Conservation (phyloP, 2,888 invertebrate genomes). For the Tipula unca region DNA sequence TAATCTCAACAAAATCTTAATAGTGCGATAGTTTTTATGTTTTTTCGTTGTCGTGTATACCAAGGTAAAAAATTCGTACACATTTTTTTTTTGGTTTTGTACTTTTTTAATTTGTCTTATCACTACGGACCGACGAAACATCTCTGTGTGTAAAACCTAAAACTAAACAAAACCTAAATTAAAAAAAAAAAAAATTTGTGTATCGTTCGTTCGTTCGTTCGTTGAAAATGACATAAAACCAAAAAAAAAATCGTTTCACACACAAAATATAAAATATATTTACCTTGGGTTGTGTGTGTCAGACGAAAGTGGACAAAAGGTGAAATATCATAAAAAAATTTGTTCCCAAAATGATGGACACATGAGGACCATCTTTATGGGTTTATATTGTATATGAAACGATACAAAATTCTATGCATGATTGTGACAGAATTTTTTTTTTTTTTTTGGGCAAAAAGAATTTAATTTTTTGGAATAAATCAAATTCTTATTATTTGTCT, state of each 20-base stretch:
- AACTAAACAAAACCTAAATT: neutral
- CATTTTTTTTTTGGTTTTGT: neutral
- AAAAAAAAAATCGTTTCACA: neutral
- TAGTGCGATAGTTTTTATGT: neutral
- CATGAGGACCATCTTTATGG: slow-evolving; percentile 14
- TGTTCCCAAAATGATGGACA: neutral
- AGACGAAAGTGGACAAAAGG: slow-evolving; percentile 8
- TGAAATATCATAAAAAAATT: neutral
- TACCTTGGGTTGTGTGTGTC: neutral
- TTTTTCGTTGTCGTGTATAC: neutral
- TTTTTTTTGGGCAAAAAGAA: neutral
- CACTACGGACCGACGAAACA: neutral
- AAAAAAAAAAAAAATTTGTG: neutral
- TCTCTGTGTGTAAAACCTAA: neutral
- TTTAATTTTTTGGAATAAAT: neutral
- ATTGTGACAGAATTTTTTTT: neutral
- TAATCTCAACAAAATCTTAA: neutral
- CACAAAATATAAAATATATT: neutral
- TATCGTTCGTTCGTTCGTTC: neutral
- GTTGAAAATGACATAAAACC: slow-evolving; percentile 8
- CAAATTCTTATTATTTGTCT: neutral
- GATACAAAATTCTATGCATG: slow-evolving; percentile 14
- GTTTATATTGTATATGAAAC: neutral
- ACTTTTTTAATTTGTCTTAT: neutral
- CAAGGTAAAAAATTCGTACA: neutral